Evolutionary conservation across 1,140 invertebrate species (phyloP).

Genomic region (Chelonus insularis): DNA sequence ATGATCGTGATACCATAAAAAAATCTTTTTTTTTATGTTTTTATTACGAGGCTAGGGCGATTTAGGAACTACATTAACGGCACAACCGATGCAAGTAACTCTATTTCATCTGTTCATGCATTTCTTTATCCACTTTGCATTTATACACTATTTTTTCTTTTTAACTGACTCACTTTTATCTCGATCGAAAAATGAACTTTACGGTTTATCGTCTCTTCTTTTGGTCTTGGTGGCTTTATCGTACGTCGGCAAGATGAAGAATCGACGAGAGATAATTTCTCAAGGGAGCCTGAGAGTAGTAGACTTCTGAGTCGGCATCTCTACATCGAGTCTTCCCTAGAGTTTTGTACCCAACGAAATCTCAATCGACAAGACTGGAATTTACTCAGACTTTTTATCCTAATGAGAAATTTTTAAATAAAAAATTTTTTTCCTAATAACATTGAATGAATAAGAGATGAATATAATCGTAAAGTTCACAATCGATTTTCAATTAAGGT

Average conservation of each 20-base stretch:
- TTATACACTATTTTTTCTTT: constrained; percentile 3
- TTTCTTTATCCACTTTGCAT: background rate
- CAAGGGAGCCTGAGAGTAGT: background rate
- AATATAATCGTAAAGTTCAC: constrained; percentile 9
- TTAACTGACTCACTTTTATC: background rate
- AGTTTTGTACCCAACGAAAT: background rate
- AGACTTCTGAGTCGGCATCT: background rate
- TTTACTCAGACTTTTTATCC: background rate
- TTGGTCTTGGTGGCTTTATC: background rate
- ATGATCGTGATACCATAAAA: constrained; percentile 4
- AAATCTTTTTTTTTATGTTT: constrained; percentile 35
- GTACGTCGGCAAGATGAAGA: constrained; percentile 2
- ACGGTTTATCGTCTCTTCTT: background rate
- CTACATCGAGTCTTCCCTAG: background rate
- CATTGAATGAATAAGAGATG: constrained; percentile 3
- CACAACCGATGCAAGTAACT: constrained; percentile 62
- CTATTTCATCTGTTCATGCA: constrained; percentile 47
- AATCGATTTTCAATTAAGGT: constrained; percentile 42
- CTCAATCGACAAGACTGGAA: constrained; percentile 8
- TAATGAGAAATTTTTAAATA: background rate
- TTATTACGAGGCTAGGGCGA: constrained; percentile 59
- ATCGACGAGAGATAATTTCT: constrained; percentile 4
- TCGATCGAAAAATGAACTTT: background rate
- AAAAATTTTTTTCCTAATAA: no score
- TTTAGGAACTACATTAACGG: constrained; percentile 60